These are phyloP conservation scores for Liodrosophila aerea DNA, from an alignment of 2,888 invertebrate species.

Conservation along the genomic window DNA sequence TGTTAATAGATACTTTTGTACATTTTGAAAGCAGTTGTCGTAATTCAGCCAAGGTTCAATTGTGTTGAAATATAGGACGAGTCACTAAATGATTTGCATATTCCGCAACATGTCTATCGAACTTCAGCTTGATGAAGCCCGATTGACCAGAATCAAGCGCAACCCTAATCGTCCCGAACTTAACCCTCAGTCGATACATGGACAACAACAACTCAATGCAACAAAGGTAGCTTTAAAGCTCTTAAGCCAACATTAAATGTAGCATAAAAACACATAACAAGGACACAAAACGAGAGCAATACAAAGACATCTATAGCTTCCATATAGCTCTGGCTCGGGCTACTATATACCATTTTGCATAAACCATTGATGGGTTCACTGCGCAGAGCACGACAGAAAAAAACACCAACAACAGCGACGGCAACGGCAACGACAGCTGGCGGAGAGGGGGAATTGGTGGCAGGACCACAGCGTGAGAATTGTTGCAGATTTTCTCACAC, in stretches of 20 bases:
- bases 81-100: constrained; percentile 53
- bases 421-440: constrained; percentile 23
- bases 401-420: constrained; percentile 12
- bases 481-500: constrained; percentile 77
- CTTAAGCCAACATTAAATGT: constrained; percentile 82
- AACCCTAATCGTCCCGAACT: constrained; percentile 5
- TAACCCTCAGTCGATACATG: constrained; percentile 1
- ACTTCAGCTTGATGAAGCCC: constrained; percentile 29
- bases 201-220: constrained; percentile 51
- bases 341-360: constrained; percentile 59
- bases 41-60: neutral
- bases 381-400: constrained; percentile 63
- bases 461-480: constrained; percentile 74
- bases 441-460: constrained; percentile 10
- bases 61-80: constrained; percentile 8
- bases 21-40: no score
- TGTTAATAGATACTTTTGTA: no score
- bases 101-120: constrained; percentile 10
- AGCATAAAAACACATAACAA: constrained; percentile 81
- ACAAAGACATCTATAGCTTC: constrained; percentile 24
- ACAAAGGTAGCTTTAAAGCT: constrained; percentile 80
- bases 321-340: constrained; percentile 36
- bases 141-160: constrained; percentile 36
- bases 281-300: constrained; percentile 36
- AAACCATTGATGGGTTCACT: constrained; percentile 68